A percentile compares a stretch with the other conserved stretches of the same genome.
Evolutionary conservation across 2,888 invertebrate species (phyloP).

Genomic region (Dasysyrphus albostriatus): DNA sequence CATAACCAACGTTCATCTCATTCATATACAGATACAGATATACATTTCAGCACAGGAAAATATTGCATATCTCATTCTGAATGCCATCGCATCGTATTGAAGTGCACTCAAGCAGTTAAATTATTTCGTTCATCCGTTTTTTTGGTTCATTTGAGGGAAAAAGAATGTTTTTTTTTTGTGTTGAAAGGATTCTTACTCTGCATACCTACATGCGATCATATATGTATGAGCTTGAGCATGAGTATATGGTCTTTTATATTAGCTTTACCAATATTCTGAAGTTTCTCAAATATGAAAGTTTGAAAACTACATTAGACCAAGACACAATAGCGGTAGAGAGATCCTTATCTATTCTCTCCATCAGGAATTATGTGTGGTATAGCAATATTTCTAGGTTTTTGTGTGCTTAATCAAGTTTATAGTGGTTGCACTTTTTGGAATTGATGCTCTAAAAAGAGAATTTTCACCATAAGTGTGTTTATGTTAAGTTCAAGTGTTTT

Average conservation of each 20-base stretch:
- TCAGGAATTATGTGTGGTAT: slow-evolving; percentile 18
- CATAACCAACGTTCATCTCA: too few species aligned
- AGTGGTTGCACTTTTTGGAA: slow-evolving; percentile 19
- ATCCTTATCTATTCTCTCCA: not conserved
- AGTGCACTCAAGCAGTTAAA: slow-evolving; percentile 28
- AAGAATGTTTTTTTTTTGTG: not conserved
- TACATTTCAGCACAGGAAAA: not conserved
- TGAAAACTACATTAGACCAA: slow-evolving; percentile 12
- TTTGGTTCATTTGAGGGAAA: slow-evolving; percentile 2
- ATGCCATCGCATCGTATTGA: slow-evolving; percentile 10
- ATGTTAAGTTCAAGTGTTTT: not conserved
- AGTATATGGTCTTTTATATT: not conserved
- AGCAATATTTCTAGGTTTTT: not conserved
- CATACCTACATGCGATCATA: not conserved
- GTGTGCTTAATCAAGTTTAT: slow-evolving; percentile 25
- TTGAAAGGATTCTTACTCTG: not conserved
- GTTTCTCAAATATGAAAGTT: slow-evolving; percentile 12
- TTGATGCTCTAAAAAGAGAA: not conserved
- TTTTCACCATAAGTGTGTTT: not conserved
- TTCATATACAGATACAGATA: not conserved
- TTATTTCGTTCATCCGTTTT: slow-evolving; percentile 21
- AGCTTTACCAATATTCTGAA: slow-evolving; percentile 21
- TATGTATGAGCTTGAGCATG: not conserved
- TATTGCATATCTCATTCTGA: slow-evolving; percentile 6
- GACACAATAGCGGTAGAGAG: not conserved